Evolutionary conservation across 1,140 invertebrate genomes (phyloP), one percentile per base, ranked within the genome.

Genomic region (Sweltsa coloradensis): DNA sequence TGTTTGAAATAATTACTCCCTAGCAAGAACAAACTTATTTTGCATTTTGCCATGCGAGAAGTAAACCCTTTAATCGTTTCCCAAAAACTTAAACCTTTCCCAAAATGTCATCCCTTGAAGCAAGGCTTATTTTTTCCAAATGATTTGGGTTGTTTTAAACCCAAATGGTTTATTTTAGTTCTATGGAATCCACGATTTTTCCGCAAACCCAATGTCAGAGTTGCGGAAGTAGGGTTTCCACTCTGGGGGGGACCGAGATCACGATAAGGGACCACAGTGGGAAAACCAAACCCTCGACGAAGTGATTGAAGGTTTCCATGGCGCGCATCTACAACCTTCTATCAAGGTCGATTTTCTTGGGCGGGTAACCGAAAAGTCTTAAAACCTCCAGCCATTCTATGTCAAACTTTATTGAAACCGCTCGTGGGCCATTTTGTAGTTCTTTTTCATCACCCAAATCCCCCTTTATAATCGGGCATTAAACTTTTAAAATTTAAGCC

Each of bases 361-460:
- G 93, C 1, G 88, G 86, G 21, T 79, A 79, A 0, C 85, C 92
- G 3, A 86, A 95, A 66, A 81, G 96, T 9, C 96, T 97, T 64
- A 96, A 96, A 64, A 91, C 93, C 0, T 70, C 83, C 1, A 93
- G 85, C 85, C 89, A 1, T 83, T 89, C 56, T n/a, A n/a, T n/a
- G n/a, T n/a, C n/a, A n/a, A n/a, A n/a, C n/a, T n/a, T n/a, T n/a
- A n/a, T n/a, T n/a, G n/a, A n/a, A n/a, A n/a, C n/a, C n/a, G n/a
- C n/a, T n/a, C n/a, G n/a, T n/a, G n/a, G n/a, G n/a, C n/a, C n/a
- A n/a, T n/a, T n/a, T n/a, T n/a, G n/a, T n/a, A n/a, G n/a, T n/a
- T n/a, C n/a, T n/a, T n/a, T n/a, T n/a, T n/a, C n/a, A n/a, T n/a
- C n/a, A n/a, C n/a, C n/a, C n/a, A n/a, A n/a, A n/a, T n/a, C n/a